Conservation (phyloP, 2,113 vertebrate species). For the Pimephales promelas region DNA sequence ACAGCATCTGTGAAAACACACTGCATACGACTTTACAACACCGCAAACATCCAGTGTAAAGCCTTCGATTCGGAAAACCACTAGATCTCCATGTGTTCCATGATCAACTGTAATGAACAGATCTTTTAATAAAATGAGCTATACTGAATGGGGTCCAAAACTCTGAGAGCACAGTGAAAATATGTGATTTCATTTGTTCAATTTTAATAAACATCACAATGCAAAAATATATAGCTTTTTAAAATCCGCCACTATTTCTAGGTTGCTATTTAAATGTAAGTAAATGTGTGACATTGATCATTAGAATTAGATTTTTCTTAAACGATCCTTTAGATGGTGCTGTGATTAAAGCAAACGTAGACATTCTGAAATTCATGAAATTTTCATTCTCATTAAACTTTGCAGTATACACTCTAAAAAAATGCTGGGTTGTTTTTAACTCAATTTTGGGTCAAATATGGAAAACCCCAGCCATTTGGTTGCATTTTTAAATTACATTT, state of each 20-base stretch:
- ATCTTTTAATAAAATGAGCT: not conserved
- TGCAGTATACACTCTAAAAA: too few species aligned
- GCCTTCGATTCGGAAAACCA: not conserved
- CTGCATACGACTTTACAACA: constrained; percentile 3
- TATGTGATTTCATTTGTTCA: too few species aligned
- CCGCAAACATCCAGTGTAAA: constrained; percentile 22
- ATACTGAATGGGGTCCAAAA: too few species aligned
- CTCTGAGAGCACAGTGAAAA: not conserved
- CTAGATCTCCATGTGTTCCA: not conserved
- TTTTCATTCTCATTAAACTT: not conserved
- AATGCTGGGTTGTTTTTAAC: too few species aligned
- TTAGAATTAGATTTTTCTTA: not conserved
- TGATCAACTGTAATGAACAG: not conserved
- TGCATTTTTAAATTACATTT: too few species aligned
- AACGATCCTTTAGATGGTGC: not conserved
- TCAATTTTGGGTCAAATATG: too few species aligned
- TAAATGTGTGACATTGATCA: not conserved
- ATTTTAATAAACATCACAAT: not conserved
- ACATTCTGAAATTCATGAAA: not conserved
- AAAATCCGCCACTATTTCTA: not conserved
- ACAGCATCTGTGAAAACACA: constrained; percentile 26
- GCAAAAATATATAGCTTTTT: too few species aligned
- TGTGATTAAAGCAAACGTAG: not conserved
- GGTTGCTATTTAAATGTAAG: not conserved
- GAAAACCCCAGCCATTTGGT: too few species aligned